These are phyloP conservation scores for Oxystoma pomonae DNA, from an alignment of 2,888 invertebrate species.

Conservation along the genomic window DNA sequence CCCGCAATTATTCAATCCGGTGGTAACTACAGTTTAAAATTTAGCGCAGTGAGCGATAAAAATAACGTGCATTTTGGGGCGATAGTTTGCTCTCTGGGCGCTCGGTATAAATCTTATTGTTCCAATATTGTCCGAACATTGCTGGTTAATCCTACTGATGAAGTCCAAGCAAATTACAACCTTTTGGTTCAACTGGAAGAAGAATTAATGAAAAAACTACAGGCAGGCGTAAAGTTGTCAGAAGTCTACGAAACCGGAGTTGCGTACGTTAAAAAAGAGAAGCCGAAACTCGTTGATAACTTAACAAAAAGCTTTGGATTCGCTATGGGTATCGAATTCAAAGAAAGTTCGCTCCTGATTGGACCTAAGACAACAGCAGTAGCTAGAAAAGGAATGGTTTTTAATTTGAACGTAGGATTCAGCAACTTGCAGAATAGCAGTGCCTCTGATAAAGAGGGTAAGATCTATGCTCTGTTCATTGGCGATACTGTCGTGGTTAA, in stretches of 20 bases:
- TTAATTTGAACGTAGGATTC: slow-evolving; percentile 92
- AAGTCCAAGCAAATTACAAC: slow-evolving; percentile 83
- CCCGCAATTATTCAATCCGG: slow-evolving; percentile 99
- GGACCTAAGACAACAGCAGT: slow-evolving; percentile 80
- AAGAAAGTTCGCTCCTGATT: slow-evolving; percentile 90
- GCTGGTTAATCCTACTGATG: slow-evolving; percentile 86
- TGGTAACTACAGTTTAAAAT: slow-evolving; percentile 91
- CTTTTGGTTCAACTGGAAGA: slow-evolving; percentile 87
- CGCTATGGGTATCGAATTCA: slow-evolving; percentile 97
- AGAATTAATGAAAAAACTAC: slow-evolving; percentile 79
- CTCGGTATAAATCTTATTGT: slow-evolving; percentile 95
- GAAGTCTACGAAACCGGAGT: slow-evolving; percentile 84
- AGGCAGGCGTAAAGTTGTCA: slow-evolving; percentile 77
- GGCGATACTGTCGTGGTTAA: slow-evolving; percentile 97
- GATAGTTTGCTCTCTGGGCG: slow-evolving; percentile 92
- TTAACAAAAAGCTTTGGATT: slow-evolving; percentile 96
- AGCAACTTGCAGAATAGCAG: slow-evolving; percentile 79
- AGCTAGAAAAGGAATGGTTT: slow-evolving; percentile 92
- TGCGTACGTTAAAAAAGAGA: slow-evolving; percentile 78
- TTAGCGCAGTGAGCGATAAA: slow-evolving; percentile 92
- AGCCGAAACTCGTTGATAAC: slow-evolving; percentile 79
- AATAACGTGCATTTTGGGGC: slow-evolving; percentile 93
- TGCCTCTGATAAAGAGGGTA: slow-evolving; percentile 80
- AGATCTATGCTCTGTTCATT: slow-evolving; percentile 88
- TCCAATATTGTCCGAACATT: slow-evolving; percentile 96